Percentiles rank a stretch among this genome's conserved stretches.
Conservation (phyloP, 2,797 vertebrate genomes). For the Garrulus glandarius region DNA sequence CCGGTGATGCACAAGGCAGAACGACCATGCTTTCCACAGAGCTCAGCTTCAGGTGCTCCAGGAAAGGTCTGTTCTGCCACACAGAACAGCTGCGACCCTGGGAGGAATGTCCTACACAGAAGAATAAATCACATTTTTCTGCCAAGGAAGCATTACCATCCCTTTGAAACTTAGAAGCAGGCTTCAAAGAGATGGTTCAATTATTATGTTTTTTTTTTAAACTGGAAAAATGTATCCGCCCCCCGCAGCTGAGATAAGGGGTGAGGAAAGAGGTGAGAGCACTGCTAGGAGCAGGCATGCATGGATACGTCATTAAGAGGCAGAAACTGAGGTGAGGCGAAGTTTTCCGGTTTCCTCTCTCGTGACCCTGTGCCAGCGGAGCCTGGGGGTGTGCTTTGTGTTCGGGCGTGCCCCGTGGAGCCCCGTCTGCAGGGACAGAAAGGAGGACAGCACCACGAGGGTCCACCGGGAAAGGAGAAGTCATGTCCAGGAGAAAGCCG, state of each 20-base stretch:
- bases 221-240: accelerated
- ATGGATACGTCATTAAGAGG: background rate
- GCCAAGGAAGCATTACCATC: background rate
- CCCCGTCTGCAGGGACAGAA: background rate
- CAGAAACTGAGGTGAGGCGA: accelerated
- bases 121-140: background rate
- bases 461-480: background rate
- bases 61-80: background rate
- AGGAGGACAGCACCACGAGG: background rate
- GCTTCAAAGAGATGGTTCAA: background rate
- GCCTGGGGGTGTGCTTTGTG: accelerated
- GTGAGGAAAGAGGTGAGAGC: background rate
- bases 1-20: accelerated
- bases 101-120: background rate
- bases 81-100: background rate
- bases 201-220: background rate
- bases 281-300: background rate
- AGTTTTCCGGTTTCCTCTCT: background rate
- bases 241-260: background rate
- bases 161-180: background rate
- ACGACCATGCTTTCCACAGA: accelerated
- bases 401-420: accelerated
- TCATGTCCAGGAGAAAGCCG: background rate
- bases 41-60: accelerated
- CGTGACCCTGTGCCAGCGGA: accelerated